A percentile compares a stretch with the other conserved stretches of the same genome.
phyloP scores from a whole-genome alignment of 2,888 invertebrate species.

The Lacanobia wlatinum region DNA sequence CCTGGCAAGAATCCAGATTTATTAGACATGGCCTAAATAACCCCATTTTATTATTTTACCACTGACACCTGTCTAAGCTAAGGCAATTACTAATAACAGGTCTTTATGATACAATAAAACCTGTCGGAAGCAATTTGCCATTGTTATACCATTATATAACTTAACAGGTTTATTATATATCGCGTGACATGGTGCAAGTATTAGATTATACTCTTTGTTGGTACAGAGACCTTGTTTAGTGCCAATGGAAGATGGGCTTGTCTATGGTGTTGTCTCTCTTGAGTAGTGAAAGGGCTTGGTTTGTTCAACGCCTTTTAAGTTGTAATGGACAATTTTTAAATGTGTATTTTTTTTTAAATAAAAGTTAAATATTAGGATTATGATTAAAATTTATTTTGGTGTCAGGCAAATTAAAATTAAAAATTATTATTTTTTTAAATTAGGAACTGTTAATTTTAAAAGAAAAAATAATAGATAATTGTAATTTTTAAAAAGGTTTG shows the following conservation, averaged over 20 bases:
- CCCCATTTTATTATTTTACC: neutral
- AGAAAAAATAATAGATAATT: neutral
- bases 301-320: neutral
- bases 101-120: conserved; percentile 30
- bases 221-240: conserved; percentile 1
- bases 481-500: neutral
- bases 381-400: no score
- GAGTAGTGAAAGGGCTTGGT: conserved; percentile 8
- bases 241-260: neutral
- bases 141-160: conserved; percentile 45
- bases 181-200: conserved; percentile 34
- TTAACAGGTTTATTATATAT: conserved; percentile 30
- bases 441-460: no score
- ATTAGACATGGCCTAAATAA: neutral
- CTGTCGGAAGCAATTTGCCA: conserved; percentile 47
- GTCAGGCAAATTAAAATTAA: no score
- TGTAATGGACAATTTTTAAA: no score
- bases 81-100: conserved; percentile 3
- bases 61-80: neutral
- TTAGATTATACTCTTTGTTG: conserved; percentile 11
- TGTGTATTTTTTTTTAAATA: no score
- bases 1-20: neutral
- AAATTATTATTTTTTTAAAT: no score
- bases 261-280: neutral
- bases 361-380: no score